These are phyloP conservation scores for Pristionchus arcanus DNA, from an alignment of 2,888 invertebrate genomes.

Conservation along the genomic window DNA sequence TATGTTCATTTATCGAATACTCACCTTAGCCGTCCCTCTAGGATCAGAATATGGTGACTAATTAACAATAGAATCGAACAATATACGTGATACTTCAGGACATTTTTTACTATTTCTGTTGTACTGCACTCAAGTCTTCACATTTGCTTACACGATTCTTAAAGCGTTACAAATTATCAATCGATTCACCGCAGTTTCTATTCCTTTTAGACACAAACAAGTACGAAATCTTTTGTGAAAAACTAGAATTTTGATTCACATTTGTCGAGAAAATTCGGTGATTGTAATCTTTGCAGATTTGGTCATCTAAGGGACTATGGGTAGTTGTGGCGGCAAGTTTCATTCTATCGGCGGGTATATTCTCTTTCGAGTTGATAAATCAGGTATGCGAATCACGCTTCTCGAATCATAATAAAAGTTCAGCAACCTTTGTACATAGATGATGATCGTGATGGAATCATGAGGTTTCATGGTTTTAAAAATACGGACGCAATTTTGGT, in stretches of 20 bases:
- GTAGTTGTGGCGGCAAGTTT: background rate
- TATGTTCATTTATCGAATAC: background rate
- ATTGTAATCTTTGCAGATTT: background rate
- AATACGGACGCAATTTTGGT: too few species aligned
- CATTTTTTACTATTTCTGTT: too few species aligned
- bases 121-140: background rate
- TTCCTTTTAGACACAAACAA: background rate
- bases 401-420: background rate
- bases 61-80: too few species aligned
- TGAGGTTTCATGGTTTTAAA: too few species aligned
- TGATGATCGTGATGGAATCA: background rate
- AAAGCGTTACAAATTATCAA: background rate
- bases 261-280: too few species aligned
- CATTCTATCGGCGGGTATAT: background rate
- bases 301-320: background rate
- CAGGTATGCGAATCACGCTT: background rate
- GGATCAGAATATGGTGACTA: too few species aligned
- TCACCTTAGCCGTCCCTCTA: background rate
- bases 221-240: background rate
- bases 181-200: conserved; percentile 1
- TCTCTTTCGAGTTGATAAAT: background rate
- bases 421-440: background rate
- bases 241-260: too few species aligned
- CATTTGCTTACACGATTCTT: background rate
- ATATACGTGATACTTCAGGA: too few species aligned